Base-by-base conservation (phyloP, 2,888 invertebrate species). In the Lobophora halterata region DNA sequence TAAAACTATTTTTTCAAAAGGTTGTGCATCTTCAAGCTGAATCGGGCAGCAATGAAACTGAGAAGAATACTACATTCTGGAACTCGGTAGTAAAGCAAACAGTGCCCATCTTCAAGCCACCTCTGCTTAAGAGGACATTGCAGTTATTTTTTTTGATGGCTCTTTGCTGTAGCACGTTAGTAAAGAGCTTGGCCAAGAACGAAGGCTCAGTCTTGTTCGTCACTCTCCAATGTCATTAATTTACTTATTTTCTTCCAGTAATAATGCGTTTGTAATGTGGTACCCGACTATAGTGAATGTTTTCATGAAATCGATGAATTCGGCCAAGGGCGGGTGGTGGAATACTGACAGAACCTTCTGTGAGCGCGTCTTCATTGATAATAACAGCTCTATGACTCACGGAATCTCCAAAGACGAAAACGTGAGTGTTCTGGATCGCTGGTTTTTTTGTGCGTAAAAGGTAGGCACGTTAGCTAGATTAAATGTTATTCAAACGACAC, bases 161-260 rank as follows among this genome's bases (percentile, higher is more conserved):
- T 40, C 64, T 89, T 1, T 91, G 90, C 47, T 89, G 89, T 80
- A 88, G 89, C 61, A 90, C 90, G 91, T 91, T 69, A 80, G 87
- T 71, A 3, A 9, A 4, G 2, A n/a, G n/a, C n/a, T n/a, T n/a
- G n/a, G n/a, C n/a, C n/a, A n/a, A n/a, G n/a, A n/a, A n/a, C n/a
- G n/a, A n/a, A n/a, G n/a, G n/a, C n/a, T n/a, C n/a, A n/a, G n/a
- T n/a, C n/a, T n/a, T n/a, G n/a, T n/a, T n/a, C n/a, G n/a, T n/a
- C n/a, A n/a, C n/a, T n/a, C n/a, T n/a, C n/a, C n/a, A n/a, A n/a
- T n/a, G n/a, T n/a, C n/a, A n/a, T n/a, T n/a, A n/a, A n/a, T n/a
- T n/a, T n/a, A n/a, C n/a, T n/a, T n/a, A n/a, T n/a, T n/a, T n/a
- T n/a, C n/a, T n/a, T 58, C 18, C 58, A 89, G 88, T 6, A 83